Base-by-base conservation (phyloP, 2,797 vertebrate genomes). In the Mareca penelope region DNA sequence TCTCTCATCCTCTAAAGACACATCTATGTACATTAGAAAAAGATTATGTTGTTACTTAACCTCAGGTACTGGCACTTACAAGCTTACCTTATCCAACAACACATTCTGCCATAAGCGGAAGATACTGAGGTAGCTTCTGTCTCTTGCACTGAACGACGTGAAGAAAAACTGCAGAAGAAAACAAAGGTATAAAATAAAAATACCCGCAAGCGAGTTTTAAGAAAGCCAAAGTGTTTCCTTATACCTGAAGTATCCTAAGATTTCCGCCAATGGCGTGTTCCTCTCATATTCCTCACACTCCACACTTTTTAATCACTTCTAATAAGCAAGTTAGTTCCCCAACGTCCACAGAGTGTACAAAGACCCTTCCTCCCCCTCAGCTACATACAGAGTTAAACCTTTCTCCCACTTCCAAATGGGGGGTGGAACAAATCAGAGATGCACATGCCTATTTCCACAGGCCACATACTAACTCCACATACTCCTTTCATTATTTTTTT, bases 81-180 rank as follows among this genome's bases (percentile, higher is more conserved):
- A 78, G 55, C 95, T 97, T 96, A 99, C 99, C 98, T 99, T 99
- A 83, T 98, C 97, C 97, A 99, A 64, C 83, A 99, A 97, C 8
- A 98, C 97, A 70, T 99, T 99, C 97, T 99, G 99, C 99, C 99
- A 99, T 96, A 99, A 98, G 40, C 98, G 98, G 94, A 99, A 99
- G 95, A 99, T 97, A 82, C 93, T 97, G 93, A 98, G 98, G 97
- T 98, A 99, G 96, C 98, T 99, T 98, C 98, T 98, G 96, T 99
- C 99, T 96, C 99, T 98, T 64, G 98, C 97, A 50, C 98, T 98
- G 97, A 99, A 99, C 35, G 99, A 99, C 0, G 99, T 98, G 96
- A 99, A 99, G 96, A 99, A 99, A 92, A 98, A 97, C 99, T 99
- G 96, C 71, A 80, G 28, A 5, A 61, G 80, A 77, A 83, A 8